Conservation (phyloP, 2,888 invertebrate genomes). For the Dicyrtoma fusca region DNA sequence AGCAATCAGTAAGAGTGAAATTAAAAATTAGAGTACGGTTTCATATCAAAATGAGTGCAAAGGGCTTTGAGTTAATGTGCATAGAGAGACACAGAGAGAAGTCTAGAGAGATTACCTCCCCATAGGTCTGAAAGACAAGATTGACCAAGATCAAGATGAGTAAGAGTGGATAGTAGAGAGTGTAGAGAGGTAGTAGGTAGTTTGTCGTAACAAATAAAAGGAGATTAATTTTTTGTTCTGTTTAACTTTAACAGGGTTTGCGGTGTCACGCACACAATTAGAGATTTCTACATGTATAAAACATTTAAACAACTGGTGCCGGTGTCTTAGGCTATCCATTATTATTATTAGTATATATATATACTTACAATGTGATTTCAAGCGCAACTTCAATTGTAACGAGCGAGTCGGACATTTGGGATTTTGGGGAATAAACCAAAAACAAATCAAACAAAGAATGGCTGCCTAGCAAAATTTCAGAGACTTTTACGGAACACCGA, state of each 20-base stretch:
- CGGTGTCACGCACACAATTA: not conserved
- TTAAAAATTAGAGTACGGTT: too few relatives aligned
- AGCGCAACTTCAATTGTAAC: not conserved
- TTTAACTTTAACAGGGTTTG: not conserved
- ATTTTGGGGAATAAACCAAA: too few relatives aligned
- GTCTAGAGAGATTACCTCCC: constrained; percentile 55
- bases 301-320: not conserved
- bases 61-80: not conserved
- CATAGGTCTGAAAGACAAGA: constrained; percentile 56
- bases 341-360: not conserved
- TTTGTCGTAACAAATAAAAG: constrained; percentile 9
- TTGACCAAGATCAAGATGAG: constrained; percentile 44
- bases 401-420: not conserved
- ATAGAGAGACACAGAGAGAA: constrained; percentile 27
- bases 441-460: too few relatives aligned
- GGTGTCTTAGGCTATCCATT: constrained; percentile 35
- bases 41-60: not conserved
- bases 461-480: too few relatives aligned
- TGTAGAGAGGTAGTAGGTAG: constrained; percentile 41
- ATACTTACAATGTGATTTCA: not conserved
- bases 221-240: not conserved
- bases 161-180: constrained; percentile 45
- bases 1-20: too few relatives aligned
- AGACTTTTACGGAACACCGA: too few relatives aligned
- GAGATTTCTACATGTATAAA: not conserved